Conservation (phyloP, 92 coral and sea anemone species). For the Diadumene lineata region DNA sequence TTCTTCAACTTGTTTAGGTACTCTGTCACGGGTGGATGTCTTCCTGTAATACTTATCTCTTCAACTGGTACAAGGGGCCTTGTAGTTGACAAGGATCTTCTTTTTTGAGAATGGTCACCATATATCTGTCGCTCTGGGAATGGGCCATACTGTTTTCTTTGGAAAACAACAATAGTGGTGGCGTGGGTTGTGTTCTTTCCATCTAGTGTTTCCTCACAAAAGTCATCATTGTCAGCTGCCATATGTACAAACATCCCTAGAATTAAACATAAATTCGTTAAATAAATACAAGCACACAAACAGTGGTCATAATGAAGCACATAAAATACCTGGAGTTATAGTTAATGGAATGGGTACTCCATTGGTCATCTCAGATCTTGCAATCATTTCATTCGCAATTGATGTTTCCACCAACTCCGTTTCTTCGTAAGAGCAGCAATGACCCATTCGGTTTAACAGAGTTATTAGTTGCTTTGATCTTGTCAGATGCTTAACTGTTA, state of each 20-base stretch:
- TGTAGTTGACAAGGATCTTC: not conserved
- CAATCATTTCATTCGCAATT: slow-evolving; percentile 21
- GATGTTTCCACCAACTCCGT: slow-evolving; percentile 17
- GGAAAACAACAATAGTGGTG: slow-evolving; percentile 21
- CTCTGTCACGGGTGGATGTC: slow-evolving; percentile 13
- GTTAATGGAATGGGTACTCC: slow-evolving; percentile 42
- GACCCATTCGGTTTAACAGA: slow-evolving; percentile 49
- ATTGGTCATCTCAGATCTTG: slow-evolving; percentile 12
- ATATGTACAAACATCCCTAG: too few species aligned
- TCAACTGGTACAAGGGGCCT: not conserved
- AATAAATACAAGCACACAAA: too few species aligned
- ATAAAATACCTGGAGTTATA: slow-evolving; percentile 24
- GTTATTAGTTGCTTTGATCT: slow-evolving; percentile 25
- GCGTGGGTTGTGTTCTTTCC: slow-evolving; percentile 55
- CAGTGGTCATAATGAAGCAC: too few species aligned
- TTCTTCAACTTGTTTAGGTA: not conserved
- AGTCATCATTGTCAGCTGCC: slow-evolving; percentile 40
- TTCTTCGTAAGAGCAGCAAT: slow-evolving; percentile 32
- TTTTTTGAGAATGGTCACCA: not conserved
- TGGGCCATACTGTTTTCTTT: slow-evolving; percentile 26
- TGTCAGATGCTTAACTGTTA: slow-evolving; percentile 46
- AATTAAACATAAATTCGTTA: too few species aligned
- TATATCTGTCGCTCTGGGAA: not conserved
- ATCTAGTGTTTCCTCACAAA: slow-evolving; percentile 47
- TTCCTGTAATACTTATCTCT: slow-evolving; percentile 21